Conservation (phyloP, 2,113 vertebrate species). For the Acrocephalus arundinaceus region DNA sequence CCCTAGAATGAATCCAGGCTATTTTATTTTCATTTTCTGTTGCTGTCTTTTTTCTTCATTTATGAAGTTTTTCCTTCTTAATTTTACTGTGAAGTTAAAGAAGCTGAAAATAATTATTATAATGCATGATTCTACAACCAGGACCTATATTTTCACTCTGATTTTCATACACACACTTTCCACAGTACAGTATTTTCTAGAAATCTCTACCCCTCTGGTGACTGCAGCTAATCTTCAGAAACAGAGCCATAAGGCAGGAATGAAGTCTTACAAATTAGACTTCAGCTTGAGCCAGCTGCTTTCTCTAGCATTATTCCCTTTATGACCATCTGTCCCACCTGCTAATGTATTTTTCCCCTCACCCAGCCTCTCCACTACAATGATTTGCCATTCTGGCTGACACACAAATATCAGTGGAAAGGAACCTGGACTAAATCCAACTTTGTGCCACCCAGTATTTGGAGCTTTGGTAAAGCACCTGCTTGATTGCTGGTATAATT, state of each 20-base stretch:
- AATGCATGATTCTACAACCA: neutral
- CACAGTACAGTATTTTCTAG: neutral
- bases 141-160: neutral
- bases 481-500: neutral
- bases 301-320: neutral
- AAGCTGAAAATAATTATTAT: neutral
- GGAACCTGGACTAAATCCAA: neutral
- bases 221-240: neutral
- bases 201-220: neutral
- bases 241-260: conserved; percentile 11
- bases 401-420: neutral
- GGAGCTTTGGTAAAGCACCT: neutral
- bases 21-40: neutral
- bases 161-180: neutral
- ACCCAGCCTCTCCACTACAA: neutral
- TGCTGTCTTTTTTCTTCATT: neutral
- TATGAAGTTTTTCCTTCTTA: neutral
- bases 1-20: neutral
- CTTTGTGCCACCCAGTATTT: neutral
- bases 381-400: neutral
- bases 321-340: conserved; percentile 42
- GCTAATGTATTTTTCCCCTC: neutral
- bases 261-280: conserved; percentile 6
- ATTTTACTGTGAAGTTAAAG: neutral
- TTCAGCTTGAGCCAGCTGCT: conserved; percentile 3